Conservation (phyloP, 2,888 invertebrate genomes). For the Eurytoma californica region DNA sequence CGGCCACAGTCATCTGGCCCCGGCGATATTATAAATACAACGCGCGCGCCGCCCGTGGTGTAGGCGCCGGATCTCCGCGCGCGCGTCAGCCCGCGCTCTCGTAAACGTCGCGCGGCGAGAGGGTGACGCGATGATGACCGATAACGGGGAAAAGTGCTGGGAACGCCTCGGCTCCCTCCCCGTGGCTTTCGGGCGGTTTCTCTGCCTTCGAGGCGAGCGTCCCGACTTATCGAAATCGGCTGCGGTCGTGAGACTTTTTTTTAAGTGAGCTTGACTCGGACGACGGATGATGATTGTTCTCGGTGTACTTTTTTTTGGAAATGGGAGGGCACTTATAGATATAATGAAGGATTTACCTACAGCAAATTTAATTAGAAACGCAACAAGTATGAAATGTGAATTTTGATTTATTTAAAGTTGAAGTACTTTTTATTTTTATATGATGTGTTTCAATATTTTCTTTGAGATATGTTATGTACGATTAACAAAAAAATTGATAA, state of each 20-base stretch:
- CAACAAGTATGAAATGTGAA: too few relatives aligned
- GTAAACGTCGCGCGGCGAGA: neutral
- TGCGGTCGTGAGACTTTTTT: too few relatives aligned
- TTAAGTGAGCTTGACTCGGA: too few relatives aligned
- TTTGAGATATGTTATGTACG: too few relatives aligned
- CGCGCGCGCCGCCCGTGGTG: neutral
- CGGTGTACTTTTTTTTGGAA: too few relatives aligned
- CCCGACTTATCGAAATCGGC: constrained; percentile 4
- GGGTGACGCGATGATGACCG: constrained; percentile 61
- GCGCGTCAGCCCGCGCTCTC: neutral
- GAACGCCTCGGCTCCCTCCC: constrained; percentile 23
- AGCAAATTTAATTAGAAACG: too few relatives aligned
- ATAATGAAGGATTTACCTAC: too few relatives aligned
- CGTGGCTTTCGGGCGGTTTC: neutral
- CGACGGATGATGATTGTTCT: too few relatives aligned
- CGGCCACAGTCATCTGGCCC: neutral
- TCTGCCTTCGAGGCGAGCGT: neutral
- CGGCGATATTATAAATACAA: neutral
- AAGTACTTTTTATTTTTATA: too few relatives aligned
- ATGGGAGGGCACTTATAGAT: too few relatives aligned
- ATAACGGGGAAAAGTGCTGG: constrained; percentile 59
- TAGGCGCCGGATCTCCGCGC: neutral
- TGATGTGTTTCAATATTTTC: too few relatives aligned
- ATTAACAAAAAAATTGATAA: neutral
- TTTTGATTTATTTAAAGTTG: too few relatives aligned